Evolutionary conservation across 2,797 vertebrate genomes (phyloP).

Genomic region (Sebastes ruberrimus): DNA sequence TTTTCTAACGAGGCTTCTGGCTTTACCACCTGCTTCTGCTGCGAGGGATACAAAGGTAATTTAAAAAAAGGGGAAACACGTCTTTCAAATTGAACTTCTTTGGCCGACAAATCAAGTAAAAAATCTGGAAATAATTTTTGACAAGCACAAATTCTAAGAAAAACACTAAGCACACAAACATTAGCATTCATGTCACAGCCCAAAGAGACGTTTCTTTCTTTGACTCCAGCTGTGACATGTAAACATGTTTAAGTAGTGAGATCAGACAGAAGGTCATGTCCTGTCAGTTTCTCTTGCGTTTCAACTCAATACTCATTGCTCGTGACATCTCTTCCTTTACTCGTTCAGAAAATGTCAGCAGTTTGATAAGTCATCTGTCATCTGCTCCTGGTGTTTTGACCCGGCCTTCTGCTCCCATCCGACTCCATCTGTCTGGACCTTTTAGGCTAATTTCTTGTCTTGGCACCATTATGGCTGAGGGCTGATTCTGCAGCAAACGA

Average conservation of each 20-base stretch:
- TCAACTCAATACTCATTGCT: background rate
- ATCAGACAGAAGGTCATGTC: background rate
- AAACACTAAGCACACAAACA: background rate
- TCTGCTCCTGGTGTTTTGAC: constrained; percentile 29
- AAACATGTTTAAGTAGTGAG: background rate
- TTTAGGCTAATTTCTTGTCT: constrained; percentile 5
- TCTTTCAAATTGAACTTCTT: background rate
- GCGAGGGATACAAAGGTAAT: background rate
- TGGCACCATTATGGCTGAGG: background rate
- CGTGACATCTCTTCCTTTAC: background rate
- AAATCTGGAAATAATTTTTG: background rate
- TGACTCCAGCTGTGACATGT: background rate
- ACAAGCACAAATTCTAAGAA: background rate
- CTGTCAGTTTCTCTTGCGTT: background rate
- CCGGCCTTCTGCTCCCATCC: constrained; percentile 13
- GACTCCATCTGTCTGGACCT: constrained; percentile 8
- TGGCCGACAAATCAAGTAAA: background rate
- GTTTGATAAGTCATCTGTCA: constrained; percentile 22
- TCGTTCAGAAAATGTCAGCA: constrained; percentile 12
- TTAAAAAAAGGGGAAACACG: background rate
- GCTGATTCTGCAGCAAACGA: background rate
- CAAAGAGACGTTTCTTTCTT: background rate
- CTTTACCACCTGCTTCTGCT: background rate
- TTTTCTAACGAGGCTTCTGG: background rate
- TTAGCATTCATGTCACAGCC: background rate